phyloP scores from a whole-genome alignment of 2,888 invertebrate genomes.

The Lycaena phlaeas region DNA sequence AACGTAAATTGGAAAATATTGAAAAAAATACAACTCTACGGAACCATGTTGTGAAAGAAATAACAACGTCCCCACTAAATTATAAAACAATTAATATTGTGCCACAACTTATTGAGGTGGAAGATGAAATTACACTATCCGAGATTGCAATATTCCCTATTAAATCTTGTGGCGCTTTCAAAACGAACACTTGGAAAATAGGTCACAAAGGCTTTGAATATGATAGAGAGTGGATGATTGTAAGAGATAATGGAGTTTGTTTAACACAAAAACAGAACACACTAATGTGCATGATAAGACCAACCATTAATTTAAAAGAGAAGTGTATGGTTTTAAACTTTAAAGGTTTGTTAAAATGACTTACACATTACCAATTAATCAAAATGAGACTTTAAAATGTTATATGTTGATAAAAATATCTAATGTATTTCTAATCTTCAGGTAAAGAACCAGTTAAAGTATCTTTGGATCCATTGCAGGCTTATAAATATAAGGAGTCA shows the following conservation, averaged over 20 bases:
- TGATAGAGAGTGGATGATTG: slow-evolving; percentile 96
- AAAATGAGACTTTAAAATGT: no score
- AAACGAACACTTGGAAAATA: slow-evolving; percentile 81
- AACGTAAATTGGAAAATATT: slow-evolving; percentile 31
- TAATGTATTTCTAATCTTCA: slow-evolving; percentile 30
- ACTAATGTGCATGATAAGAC: slow-evolving; percentile 83
- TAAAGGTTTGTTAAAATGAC: no score
- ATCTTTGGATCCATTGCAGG: slow-evolving; percentile 49
- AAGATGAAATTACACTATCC: slow-evolving; percentile 32
- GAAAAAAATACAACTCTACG: slow-evolving; percentile 14
- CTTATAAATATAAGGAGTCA: slow-evolving; percentile 32
- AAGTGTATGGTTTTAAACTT: slow-evolving; percentile 72
- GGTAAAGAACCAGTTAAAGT: slow-evolving; percentile 68
- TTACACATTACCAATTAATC: no score
- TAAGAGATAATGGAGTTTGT: slow-evolving; percentile 84
- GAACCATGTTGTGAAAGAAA: slow-evolving; percentile 4
- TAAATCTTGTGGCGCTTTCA: slow-evolving; percentile 90
- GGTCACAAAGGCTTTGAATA: slow-evolving; percentile 85
- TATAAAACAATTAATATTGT: slow-evolving; percentile 14
- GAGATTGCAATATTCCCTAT: slow-evolving; percentile 83
- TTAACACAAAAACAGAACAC: slow-evolving; percentile 91
- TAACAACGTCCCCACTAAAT: slow-evolving; percentile 2
- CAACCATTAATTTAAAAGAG: slow-evolving; percentile 76
- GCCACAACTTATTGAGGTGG: slow-evolving; percentile 15
- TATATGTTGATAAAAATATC: no score